Evolutionary conservation across 2,797 vertebrate species (phyloP), one percentile per base, ranked within the genome.

Genomic region (Acanthurus tractus): DNA sequence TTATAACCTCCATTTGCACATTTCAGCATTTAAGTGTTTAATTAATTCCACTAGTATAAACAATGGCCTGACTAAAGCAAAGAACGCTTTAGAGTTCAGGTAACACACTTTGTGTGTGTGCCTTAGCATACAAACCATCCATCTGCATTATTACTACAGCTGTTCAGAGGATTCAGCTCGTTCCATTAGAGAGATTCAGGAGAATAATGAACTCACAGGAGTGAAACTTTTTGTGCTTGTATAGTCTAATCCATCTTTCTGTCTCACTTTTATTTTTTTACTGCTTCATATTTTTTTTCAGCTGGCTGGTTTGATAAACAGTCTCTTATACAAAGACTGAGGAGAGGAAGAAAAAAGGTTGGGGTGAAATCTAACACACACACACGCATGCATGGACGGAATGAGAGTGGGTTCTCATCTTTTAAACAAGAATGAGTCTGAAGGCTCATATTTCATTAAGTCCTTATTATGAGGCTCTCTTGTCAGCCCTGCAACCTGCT

Each of bases 391-490:
- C 54, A 78, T 4, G 22, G 6, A 44, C 7, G 12, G 23, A 68
- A 58, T 64, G 54, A 52, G 20, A 57, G 13, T 50, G 69, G 77
- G 68, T 64, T 83, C 49, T 75, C 66, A 72, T 73, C 54, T 72
- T 74, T 76, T 76, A 74, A 80, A 76, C 71, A 67, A 77, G 79
- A 87, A 67, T 44, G 74, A 48, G 49, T 85, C 57, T 88, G 85
- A 89, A 82, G 81, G 80, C 75, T 79, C 76, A 72, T 86, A 84
- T 89, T 90, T 89, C 88, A 91, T 90, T 86, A 88, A 89, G 82
- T 90, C 64, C 78, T 81, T 66, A 91, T 88, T 91, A 89, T 25
- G 56, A 83, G 75, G 70, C 76, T 49, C 46, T 57, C 72, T 58
- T 73, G 64, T 83, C 75, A 13, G 44, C 73, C 22, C 70, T 13